phyloP scores from a whole-genome alignment of 2,113 vertebrate genomes.

The Cyprinus carpio region DNA sequence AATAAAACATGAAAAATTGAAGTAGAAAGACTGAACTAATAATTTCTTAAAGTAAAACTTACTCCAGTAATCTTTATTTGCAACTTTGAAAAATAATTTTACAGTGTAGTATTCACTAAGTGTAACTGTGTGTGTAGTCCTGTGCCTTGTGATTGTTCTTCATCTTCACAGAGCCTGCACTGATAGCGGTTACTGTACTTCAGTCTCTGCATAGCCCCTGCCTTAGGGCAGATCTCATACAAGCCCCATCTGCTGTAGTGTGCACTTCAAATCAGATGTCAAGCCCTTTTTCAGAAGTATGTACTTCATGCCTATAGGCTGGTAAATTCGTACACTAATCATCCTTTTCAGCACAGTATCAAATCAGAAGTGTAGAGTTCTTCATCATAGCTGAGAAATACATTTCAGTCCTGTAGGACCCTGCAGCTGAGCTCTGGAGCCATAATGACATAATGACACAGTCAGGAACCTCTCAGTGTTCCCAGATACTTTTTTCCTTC shows the following conservation, averaged over 20 bases:
- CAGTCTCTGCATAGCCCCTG: neutral
- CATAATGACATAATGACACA: neutral
- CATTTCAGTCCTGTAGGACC: neutral
- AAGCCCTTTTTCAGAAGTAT: neutral
- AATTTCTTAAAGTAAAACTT: neutral
- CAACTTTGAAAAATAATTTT: neutral
- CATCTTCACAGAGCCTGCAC: constrained; percentile 11
- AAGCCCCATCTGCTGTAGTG: neutral
- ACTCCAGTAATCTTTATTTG: neutral
- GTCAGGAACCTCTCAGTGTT: neutral
- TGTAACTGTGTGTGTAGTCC: neutral
- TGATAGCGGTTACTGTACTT: neutral
- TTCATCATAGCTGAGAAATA: neutral
- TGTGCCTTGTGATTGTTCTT: neutral
- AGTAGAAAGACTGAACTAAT: neutral
- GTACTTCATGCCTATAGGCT: constrained; percentile 19
- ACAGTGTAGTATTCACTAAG: neutral
- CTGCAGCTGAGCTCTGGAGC: constrained; percentile 2
- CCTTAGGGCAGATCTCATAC: constrained; percentile 25
- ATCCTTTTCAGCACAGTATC: constrained; percentile 12
- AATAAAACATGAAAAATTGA: too few relatives aligned
- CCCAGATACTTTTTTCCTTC: neutral
- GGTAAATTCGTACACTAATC: neutral
- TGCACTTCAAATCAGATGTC: constrained; percentile 17
- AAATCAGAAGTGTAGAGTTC: neutral